These are phyloP conservation scores for Microhierax caerulescens DNA, from an alignment of 2,797 vertebrate species.

Conservation along the genomic window DNA sequence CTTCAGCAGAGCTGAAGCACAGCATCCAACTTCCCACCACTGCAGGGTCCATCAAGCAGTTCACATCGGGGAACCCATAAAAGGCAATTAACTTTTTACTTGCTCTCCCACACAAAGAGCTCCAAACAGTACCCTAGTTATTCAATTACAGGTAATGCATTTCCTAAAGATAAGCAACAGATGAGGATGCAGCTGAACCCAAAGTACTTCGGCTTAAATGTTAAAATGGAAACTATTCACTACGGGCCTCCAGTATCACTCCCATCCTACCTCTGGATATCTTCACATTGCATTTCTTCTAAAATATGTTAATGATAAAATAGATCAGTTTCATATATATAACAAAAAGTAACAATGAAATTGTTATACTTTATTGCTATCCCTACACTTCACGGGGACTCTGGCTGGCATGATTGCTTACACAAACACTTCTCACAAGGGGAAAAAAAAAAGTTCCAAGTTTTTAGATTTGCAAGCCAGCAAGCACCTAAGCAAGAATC, in stretches of 20 bases:
- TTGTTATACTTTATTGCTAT: not conserved
- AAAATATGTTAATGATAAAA: not conserved
- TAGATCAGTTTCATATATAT: rapidly evolving
- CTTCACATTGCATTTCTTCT: not conserved
- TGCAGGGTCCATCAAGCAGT: too few species aligned
- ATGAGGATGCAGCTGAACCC: not conserved
- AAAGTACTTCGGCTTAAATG: not conserved
- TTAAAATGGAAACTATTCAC: not conserved
- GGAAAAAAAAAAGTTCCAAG: not conserved
- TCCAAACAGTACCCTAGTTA: not conserved
- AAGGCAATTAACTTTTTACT: not conserved
- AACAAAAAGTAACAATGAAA: not conserved
- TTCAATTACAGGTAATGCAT: not conserved
- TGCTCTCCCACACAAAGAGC: not conserved
- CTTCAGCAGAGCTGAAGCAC: not conserved
- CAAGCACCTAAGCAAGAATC: not conserved
- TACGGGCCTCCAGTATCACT: not conserved
- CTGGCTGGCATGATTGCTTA: not conserved
- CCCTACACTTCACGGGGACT: not conserved
- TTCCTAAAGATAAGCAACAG: not conserved
- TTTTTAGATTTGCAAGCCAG: not conserved
- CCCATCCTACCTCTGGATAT: not conserved
- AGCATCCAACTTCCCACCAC: not conserved
- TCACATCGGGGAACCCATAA: not conserved
- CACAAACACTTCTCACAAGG: not conserved